phyloP scores from a whole-genome alignment of 92 coral and sea anemone species.

The Parazoanthus darwini region DNA sequence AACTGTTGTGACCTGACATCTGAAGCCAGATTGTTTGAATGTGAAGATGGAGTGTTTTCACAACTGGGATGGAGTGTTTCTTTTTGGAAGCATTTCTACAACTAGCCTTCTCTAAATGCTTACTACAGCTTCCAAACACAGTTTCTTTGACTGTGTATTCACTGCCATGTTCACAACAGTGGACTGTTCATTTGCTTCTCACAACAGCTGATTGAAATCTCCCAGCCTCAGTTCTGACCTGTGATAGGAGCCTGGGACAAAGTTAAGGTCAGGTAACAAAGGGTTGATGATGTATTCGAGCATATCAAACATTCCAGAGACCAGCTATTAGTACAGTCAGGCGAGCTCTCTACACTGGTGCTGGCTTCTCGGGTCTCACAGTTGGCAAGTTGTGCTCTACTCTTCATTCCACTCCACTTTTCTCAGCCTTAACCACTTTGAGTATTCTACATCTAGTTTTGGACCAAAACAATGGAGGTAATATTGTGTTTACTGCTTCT shows the following conservation, averaged over 20 bases:
- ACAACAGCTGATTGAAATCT: conserved; percentile 22
- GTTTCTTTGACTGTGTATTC: neutral
- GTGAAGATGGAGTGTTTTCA: conserved; percentile 28
- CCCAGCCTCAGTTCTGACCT: neutral
- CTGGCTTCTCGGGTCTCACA: neutral
- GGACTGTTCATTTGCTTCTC: neutral
- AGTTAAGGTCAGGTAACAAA: conserved; percentile 28
- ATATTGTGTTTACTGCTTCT: conserved; percentile 17
- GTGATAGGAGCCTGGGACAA: conserved; percentile 28
- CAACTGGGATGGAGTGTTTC: neutral
- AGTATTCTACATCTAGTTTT: conserved; percentile 39
- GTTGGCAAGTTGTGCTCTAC: conserved; percentile 21
- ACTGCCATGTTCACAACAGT: neutral
- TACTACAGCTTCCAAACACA: neutral
- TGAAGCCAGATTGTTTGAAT: conserved; percentile 30
- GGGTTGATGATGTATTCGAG: conserved; percentile 16
- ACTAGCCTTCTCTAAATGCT: neutral
- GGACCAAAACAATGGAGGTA: conserved; percentile 32
- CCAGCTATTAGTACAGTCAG: conserved; percentile 37
- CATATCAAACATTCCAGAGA: conserved; percentile 34
- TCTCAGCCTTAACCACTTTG: conserved; percentile 23
- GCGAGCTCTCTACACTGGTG: conserved; percentile 7
- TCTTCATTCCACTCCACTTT: conserved; percentile 10
- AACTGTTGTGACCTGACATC: conserved; percentile 33
- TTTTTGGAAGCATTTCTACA: neutral